Percentiles rank a stretch among this genome's conserved stretches.
Evolutionary conservation across 2,888 invertebrate species (phyloP).

Genomic region (Panopea generosa): DNA sequence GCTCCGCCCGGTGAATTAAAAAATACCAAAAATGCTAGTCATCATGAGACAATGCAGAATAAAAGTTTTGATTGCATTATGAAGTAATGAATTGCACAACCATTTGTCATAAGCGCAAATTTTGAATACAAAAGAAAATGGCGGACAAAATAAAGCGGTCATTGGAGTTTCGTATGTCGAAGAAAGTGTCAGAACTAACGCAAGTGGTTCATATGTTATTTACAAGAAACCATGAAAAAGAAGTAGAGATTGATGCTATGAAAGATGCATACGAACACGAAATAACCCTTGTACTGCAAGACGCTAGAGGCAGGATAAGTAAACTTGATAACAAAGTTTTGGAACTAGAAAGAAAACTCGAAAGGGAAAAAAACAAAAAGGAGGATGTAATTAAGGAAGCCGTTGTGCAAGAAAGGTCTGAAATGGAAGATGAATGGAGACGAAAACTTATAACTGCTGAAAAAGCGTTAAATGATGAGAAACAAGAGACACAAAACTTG

Average conservation of each 20-base stretch:
- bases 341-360: conserved; percentile 67
- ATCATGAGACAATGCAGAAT: too few relatives aligned
- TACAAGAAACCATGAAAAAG: conserved; percentile 84
- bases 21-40: too few relatives aligned
- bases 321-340: conserved; percentile 67
- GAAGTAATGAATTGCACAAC: too few relatives aligned
- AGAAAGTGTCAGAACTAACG: conserved; percentile 84
- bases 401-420: conserved; percentile 58
- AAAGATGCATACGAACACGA: conserved; percentile 83
- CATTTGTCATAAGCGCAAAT: too few relatives aligned
- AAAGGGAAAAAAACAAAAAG: conserved; percentile 61
- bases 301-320: conserved; percentile 72
- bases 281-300: conserved; percentile 76
- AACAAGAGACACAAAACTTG: conserved; percentile 78
- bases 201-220: conserved; percentile 85
- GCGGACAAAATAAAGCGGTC: conserved; percentile 70
- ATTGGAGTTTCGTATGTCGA: conserved; percentile 84
- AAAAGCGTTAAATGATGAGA: conserved; percentile 76
- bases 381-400: conserved; percentile 59
- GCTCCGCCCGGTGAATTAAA: too few relatives aligned
- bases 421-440: conserved; percentile 74
- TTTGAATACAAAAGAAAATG: conserved; percentile 23
- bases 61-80: too few relatives aligned
- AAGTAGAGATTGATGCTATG: conserved; percentile 82
- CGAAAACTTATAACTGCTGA: conserved; percentile 69